Percentiles rank a stretch among this genome's conserved stretches.
phyloP scores from a whole-genome alignment of 2,797 vertebrate species.

The Microhierax caerulescens region DNA sequence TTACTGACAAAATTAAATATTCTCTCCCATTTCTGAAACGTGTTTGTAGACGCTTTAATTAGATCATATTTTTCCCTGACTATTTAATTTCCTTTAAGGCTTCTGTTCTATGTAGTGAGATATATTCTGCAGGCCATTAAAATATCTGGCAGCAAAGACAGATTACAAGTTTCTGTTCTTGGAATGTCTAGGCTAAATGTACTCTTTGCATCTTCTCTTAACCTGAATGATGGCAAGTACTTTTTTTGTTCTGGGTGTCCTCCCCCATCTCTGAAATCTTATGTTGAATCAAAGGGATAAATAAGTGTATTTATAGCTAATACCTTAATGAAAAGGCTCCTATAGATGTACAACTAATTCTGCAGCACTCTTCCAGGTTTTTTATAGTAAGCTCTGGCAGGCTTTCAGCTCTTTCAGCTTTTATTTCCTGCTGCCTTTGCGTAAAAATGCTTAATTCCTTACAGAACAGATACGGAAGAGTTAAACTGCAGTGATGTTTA shows the following conservation, averaged over 20 bases:
- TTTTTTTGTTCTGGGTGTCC: not conserved
- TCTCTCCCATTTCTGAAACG: constrained; percentile 7
- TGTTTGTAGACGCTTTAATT: constrained; percentile 55
- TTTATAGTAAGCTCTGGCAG: not conserved
- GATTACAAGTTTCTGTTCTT: constrained; percentile 31
- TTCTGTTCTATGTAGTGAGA: not conserved
- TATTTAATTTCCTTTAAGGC: constrained; percentile 27
- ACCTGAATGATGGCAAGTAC: not conserved
- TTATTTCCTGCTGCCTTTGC: not conserved
- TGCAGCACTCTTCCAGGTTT: not conserved
- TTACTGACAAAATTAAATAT: constrained; percentile 17
- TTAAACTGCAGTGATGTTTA: not conserved
- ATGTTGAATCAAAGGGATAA: not conserved
- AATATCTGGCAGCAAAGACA: not conserved
- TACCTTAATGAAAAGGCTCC: not conserved
- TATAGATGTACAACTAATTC: not conserved
- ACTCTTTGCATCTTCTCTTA: not conserved
- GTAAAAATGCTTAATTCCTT: not conserved
- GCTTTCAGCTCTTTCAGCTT: not conserved
- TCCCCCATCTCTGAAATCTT: not conserved
- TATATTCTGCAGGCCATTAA: constrained; percentile 40
- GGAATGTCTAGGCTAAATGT: not conserved
- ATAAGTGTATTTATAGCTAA: not conserved
- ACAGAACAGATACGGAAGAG: not conserved
- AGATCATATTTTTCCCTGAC: constrained; percentile 23